Base-by-base conservation (phyloP, 1,140 invertebrate genomes). In the Scaptomyza pallida region DNA sequence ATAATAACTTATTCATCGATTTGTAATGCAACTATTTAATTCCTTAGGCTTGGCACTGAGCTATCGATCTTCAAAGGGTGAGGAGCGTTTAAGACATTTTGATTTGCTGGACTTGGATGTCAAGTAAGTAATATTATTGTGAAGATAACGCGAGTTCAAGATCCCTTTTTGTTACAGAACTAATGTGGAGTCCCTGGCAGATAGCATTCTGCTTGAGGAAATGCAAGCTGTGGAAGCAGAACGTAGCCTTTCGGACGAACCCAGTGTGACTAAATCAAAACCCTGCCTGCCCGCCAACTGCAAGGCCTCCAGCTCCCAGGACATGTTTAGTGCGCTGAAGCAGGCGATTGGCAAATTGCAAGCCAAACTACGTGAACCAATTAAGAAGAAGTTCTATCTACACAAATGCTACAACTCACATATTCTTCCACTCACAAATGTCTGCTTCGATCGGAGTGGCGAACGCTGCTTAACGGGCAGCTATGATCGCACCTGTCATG, bases 401-500 rank as follows among this genome's bases (percentile, higher is more conserved):
- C 93, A 94, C 89, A 94, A 94, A 82, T 94, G 95, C n/a, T 90
- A 97, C 12, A 93, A 94, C 85, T 94, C 95, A 0, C 96, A 97
- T 91, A 93, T 96, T 17, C 91, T 97, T 44, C 96, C 96, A 9
- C 89, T 97, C 2, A 97, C 96, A 4, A 96, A 96, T 91, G 94
- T 96, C 9, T 93, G 94, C 43, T 95, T 96, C 83, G 94, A 95
- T 82, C 95, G 95, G 77, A 92, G 92, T 47, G 95, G 95, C 0
- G 93, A 93, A 47, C 96, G 95, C 90, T 96, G 95, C 91, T 91
- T 96, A 50, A 95, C 96, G 1, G 96, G 95, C 48, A 97, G 96
- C 91, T 97, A 97, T 90, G 96, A 97, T 90, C 92, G 96, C 77
- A 97, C 96, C n/a, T 96, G 96, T 91, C 96, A 96, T 91, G 92